A percentile compares a stretch with the other conserved stretches of the same genome.
Conservation (phyloP, 2,888 invertebrate species). For the Ctena decussata region DNA sequence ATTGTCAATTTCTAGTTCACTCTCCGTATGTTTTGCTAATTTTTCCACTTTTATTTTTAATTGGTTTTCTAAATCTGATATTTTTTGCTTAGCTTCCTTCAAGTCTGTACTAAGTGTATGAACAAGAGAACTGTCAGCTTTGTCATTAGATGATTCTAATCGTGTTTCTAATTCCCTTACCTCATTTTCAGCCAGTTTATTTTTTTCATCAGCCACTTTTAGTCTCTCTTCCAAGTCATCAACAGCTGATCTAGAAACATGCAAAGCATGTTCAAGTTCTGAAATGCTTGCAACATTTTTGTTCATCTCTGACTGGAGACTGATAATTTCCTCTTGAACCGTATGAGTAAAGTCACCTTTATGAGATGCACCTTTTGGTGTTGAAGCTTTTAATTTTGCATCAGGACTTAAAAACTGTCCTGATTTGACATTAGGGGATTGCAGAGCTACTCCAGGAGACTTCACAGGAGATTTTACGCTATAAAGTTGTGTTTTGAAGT, state of each 20-base stretch:
- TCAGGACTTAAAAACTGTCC: neutral
- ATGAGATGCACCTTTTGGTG: neutral
- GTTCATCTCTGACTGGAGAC: constrained; percentile 66
- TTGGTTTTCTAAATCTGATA: constrained; percentile 88
- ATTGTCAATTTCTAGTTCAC: constrained; percentile 35
- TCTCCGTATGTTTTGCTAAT: constrained; percentile 31
- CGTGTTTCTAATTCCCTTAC: constrained; percentile 49
- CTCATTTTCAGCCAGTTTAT: constrained; percentile 38
- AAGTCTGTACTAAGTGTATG: constrained; percentile 20
- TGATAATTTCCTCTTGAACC: constrained; percentile 64
- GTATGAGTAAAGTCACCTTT: constrained; percentile 47
- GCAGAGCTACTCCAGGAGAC: constrained; percentile 54
- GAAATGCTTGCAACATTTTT: constrained; percentile 66
- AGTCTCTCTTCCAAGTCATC: constrained; percentile 65
- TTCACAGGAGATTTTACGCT: constrained; percentile 55
- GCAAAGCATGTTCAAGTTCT: constrained; percentile 67
- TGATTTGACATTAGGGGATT: constrained; percentile 40
- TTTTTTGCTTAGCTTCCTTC: constrained; percentile 88
- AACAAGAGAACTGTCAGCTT: neutral
- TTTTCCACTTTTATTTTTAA: constrained; percentile 53
- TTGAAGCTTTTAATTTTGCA: neutral
- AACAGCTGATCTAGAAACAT: constrained; percentile 60
- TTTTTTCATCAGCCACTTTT: constrained; percentile 35
- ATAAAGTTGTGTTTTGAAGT: constrained; percentile 54
- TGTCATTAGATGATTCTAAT: constrained; percentile 22